Evolutionary conservation across 2,113 vertebrate species (phyloP).

Genomic region (Spilogale gracilis): DNA sequence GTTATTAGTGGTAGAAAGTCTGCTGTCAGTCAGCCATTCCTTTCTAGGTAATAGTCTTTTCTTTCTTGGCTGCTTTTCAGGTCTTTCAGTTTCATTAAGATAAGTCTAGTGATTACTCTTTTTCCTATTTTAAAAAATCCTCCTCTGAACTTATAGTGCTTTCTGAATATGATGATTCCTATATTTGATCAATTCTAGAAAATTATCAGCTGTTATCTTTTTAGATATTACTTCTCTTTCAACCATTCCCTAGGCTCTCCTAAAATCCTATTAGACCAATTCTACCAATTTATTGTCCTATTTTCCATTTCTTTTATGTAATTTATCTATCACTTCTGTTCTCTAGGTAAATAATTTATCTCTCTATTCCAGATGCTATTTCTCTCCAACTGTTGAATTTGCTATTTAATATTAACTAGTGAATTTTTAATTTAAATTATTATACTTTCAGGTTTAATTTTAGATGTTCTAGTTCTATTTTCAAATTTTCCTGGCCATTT

Average conservation of each 20-base stretch:
- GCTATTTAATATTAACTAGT: background rate
- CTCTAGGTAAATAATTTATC: background rate
- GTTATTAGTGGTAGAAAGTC: background rate
- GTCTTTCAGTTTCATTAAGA: background rate
- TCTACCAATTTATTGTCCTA: background rate
- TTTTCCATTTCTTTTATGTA: background rate
- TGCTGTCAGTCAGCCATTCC: background rate
- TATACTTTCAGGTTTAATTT: conserved; percentile 30
- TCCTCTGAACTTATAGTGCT: background rate
- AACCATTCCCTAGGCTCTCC: background rate
- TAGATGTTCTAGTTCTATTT: conserved; percentile 3
- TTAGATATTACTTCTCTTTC: background rate
- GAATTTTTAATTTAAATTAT: background rate
- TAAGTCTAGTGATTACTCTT: background rate
- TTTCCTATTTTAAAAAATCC: background rate
- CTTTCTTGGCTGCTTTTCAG: background rate
- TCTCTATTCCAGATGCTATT: background rate
- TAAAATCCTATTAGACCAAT: background rate
- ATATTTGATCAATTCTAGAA: background rate
- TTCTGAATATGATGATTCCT: background rate
- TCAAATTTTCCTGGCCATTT: background rate
- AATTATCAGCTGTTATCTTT: background rate
- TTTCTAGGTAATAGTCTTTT: background rate
- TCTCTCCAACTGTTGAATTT: background rate
- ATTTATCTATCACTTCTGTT: background rate